A percentile compares a stretch with the other conserved stretches of the same genome.
phyloP scores from a whole-genome alignment of 2,797 vertebrate genomes.

The Tragelaphus oryx region DNA sequence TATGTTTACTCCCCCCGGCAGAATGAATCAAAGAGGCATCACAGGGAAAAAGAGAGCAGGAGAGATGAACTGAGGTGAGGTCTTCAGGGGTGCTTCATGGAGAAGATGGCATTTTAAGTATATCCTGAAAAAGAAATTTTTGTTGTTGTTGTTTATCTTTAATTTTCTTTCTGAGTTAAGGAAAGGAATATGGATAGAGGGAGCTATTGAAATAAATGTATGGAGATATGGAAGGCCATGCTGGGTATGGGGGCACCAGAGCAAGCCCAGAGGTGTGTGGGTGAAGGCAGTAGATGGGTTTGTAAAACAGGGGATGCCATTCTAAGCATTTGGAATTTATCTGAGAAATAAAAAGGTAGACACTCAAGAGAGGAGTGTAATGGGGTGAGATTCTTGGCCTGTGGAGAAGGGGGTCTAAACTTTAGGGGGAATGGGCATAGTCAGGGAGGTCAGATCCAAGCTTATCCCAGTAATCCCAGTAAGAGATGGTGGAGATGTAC shows the following conservation, averaged over 20 bases:
- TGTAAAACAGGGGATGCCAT: neutral
- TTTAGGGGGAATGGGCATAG: neutral
- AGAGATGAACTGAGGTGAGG: neutral
- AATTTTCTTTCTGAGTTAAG: neutral
- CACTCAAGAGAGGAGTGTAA: neutral
- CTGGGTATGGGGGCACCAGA: neutral
- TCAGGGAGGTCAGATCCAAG: neutral
- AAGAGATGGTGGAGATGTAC: neutral
- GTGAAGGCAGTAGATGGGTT: neutral
- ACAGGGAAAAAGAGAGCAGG: neutral
- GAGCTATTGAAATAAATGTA: neutral
- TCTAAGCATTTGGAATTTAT: neutral
- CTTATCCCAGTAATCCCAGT: neutral
- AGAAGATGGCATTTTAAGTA: neutral
- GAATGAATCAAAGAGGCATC: neutral
- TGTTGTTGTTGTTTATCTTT: neutral
- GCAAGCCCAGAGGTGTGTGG: neutral
- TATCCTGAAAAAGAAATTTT: neutral
- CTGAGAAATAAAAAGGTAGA: neutral
- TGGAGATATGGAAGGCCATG: neutral
- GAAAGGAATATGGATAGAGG: neutral
- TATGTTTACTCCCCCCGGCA: neutral
- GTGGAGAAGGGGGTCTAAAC: neutral
- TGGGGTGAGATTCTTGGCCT: neutral
- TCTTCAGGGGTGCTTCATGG: neutral